Percentiles rank a stretch among this genome's conserved stretches.
Evolutionary conservation across 2,113 vertebrate genomes (phyloP).

Genomic region (Lepisosteus oculatus): DNA sequence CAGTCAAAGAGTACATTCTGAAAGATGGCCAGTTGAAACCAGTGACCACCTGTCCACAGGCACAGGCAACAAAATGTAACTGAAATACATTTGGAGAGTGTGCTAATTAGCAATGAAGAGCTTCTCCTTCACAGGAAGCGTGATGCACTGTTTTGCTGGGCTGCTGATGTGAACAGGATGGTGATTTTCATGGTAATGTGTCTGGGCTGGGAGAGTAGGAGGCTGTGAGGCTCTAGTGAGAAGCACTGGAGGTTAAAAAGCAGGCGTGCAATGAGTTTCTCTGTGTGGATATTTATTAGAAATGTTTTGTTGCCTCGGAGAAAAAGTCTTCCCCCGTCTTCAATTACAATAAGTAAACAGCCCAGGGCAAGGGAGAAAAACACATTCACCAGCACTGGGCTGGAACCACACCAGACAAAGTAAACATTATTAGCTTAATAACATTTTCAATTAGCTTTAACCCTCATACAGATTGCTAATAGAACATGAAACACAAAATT

Average conservation of each 20-base stretch:
- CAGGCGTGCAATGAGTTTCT: constrained; percentile 42
- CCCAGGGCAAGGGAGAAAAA: constrained; percentile 65
- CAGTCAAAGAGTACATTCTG: too few species aligned
- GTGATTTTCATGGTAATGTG: too few species aligned
- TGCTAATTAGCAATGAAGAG: too few species aligned
- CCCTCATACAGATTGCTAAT: constrained; percentile 65
- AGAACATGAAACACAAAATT: constrained; percentile 46
- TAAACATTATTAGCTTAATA: constrained; percentile 62
- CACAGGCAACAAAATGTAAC: too few species aligned
- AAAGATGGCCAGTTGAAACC: too few species aligned
- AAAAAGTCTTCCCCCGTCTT: constrained; percentile 59
- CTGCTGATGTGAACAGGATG: not conserved
- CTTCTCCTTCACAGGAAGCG: too few species aligned
- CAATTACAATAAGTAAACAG: constrained; percentile 83
- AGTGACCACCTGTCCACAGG: too few species aligned
- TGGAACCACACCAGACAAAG: constrained; percentile 46
- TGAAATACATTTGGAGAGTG: too few species aligned
- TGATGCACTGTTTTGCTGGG: not conserved
- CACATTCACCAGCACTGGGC: constrained; percentile 30
- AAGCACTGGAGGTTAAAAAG: constrained; percentile 42
- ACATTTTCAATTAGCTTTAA: constrained; percentile 58
- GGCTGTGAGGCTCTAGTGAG: not conserved
- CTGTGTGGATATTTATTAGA: constrained; percentile 75
- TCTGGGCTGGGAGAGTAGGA: not conserved
- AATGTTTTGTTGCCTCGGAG: constrained; percentile 59